phyloP scores from a whole-genome alignment of 2,113 vertebrate species.

The Rhinoptilus africanus region DNA sequence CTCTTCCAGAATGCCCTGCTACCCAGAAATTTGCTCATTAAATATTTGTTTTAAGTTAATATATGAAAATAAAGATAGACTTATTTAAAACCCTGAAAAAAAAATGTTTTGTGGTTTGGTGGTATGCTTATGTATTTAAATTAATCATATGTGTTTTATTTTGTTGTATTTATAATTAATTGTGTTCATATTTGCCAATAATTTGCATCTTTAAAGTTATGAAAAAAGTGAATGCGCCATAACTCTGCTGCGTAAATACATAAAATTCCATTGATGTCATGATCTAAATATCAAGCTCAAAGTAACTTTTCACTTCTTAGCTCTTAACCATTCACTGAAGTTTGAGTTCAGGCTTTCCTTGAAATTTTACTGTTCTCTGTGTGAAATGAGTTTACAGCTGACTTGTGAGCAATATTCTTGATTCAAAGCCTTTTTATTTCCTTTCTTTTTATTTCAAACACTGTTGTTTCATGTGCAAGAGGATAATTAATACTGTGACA shows the following conservation, averaged over 20 bases:
- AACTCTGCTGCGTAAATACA: neutral
- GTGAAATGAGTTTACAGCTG: neutral
- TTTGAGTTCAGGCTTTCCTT: neutral
- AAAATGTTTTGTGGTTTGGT: neutral
- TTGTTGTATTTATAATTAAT: neutral
- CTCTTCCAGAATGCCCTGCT: neutral
- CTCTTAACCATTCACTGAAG: neutral
- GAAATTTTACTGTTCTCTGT: neutral
- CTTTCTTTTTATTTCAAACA: neutral
- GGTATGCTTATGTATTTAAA: neutral
- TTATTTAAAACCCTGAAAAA: neutral
- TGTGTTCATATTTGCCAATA: neutral
- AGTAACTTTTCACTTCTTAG: neutral
- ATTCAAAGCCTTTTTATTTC: neutral
- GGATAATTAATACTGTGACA: slow-evolving; percentile 12
- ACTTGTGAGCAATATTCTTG: neutral
- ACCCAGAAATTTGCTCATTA: neutral
- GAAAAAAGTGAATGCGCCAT: neutral
- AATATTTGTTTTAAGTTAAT: neutral
- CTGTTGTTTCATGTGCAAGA: neutral
- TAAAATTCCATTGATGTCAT: neutral
- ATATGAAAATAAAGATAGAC: neutral
- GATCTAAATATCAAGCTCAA: neutral
- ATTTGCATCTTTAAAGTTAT: neutral
- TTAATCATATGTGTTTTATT: neutral